Base-by-base conservation (phyloP, 1,140 invertebrate genomes). In the Dendrolimus kikuchii region DNA sequence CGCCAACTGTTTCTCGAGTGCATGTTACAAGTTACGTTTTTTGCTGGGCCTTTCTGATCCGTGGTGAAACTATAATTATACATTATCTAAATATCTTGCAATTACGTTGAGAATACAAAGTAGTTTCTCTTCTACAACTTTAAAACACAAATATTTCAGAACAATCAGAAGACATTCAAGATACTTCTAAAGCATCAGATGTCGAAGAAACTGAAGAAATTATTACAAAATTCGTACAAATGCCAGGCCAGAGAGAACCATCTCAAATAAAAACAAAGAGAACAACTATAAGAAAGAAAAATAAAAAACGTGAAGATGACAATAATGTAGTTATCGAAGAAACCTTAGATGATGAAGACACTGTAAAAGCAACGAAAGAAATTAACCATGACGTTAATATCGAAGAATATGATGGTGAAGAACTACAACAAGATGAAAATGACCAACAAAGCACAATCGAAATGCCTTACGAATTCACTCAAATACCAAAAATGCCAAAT, bases 121-220 rank as follows among this genome's bases (percentile, higher is more conserved):
- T 23, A 23, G 23, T 23, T 23, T 23, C 23, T 23, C 3, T 23
- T 23, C 23, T 23, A 23, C 23, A 23, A 23, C 23, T 23, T 38
- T 38, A 49, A 43, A 42, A 53, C 39, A 23, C 23, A 23, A 23
- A 52, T 52, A 60, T 74, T 73, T 55, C 71, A 80, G 70, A 81
- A 66, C 51, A 60, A 51, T 43, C 57, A 52, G 57, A 74, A 38
- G 54, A 54, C 45, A 43, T 59, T 7, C 50, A 60, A 36, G 38
- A 62, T 40, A 86, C 84, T 9, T 70, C 78, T 40, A 84, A 79
- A 66, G 71, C 73, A 68, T 83, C 77, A 49, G 81, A 84, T 52
- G 60, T 76, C 49, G 88, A 89, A 78, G 88, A 89, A 83, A 85
- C 81, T 55, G 83, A 89, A 74, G 89, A 90, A 82, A 89, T 89